Evolutionary conservation across 1,140 invertebrate genomes (phyloP), one percentile per base, ranked within the genome.

Genomic region (Ganaspis sp.): DNA sequence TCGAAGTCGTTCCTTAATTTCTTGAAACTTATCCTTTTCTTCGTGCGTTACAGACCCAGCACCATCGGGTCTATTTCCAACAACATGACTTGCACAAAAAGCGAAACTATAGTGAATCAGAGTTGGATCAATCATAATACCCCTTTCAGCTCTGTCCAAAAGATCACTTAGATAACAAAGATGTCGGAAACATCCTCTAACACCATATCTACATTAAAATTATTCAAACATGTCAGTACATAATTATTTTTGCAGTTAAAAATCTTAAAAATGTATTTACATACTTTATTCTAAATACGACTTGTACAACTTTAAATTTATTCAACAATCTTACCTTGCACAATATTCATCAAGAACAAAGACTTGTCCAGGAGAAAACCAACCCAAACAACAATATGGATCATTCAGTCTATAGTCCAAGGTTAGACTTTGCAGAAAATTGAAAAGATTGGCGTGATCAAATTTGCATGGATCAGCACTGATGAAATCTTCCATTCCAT

Each of bases 331-430:
- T 79, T 83, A 91, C 89, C 96, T 92, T 3, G 98, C 98, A 91
- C 97, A 98, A 92, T 99, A 99, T 91, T 99, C 99, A 90, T 99
- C 99, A 70, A 99, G 91, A 9, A 99, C 97, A 92, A 99, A 99
- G 12, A 99, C 95, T 93, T 99, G 98, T 6, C 98, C 98, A 0
- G 99, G 98, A 84, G 98, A 99, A 89, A 99, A 99, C 99, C 99
- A 99, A 78, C 99, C 99, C 93, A 99, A 92, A 73, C 98, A 99
- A 86, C 98, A 98, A 89, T 99, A 99, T 1, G 97, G 97, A 93
- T 99, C 99, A 88, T 96, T 97, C 26, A 99, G 93, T 85, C 99
- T 94, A 92, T 98, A 99, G 86, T 99, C 98, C 45, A 99, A 92
- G 0, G 98, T 98, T 53, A 97, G 92, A 64, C 96, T 97, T 90